phyloP scores from a whole-genome alignment of 2,797 vertebrate genomes.

The Novumbra hubbsi region DNA sequence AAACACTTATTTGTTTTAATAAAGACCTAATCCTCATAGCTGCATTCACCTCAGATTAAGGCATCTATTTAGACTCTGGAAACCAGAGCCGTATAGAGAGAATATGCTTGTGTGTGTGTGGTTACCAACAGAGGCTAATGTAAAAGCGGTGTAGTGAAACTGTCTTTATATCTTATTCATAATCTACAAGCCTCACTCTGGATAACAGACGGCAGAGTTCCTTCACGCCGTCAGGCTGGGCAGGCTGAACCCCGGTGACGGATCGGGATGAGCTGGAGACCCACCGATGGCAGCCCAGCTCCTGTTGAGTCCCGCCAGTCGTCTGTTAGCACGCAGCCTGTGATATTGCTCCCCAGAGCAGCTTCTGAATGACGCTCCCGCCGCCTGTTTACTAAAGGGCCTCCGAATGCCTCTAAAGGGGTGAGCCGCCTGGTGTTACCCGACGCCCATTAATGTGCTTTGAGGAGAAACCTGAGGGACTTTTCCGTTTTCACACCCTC shows the following conservation, averaged over 20 bases:
- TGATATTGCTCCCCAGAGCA: conserved; percentile 77
- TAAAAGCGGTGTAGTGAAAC: conserved; percentile 83
- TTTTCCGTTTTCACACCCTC: no score
- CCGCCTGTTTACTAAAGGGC: conserved; percentile 72
- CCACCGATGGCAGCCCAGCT: conserved; percentile 69
- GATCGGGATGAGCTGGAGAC: conserved; percentile 57
- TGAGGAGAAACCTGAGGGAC: no score
- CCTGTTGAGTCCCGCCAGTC: conserved; percentile 80
- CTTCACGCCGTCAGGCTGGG: conserved; percentile 73
- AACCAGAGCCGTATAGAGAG: conserved; percentile 36
- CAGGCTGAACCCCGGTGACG: conserved; percentile 50
- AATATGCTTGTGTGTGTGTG: conserved; percentile 5
- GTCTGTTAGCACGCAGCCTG: conserved; percentile 82
- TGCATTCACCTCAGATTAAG: conserved; percentile 50
- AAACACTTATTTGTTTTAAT: conserved; percentile 80
- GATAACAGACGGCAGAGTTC: conserved; percentile 81
- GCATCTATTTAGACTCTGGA: conserved; percentile 56
- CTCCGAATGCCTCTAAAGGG: conserved; percentile 78
- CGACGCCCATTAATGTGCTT: conserved; percentile 23
- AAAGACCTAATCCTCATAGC: conserved; percentile 64
- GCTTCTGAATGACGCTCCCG: conserved; percentile 64
- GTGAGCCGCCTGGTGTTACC: conserved; percentile 75
- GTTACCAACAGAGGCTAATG: conserved; percentile 70
- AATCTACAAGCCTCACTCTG: conserved; percentile 74
- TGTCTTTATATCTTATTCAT: conserved; percentile 93